Conservation (phyloP, 2,797 vertebrate species). For the Diceros bicornis region DNA sequence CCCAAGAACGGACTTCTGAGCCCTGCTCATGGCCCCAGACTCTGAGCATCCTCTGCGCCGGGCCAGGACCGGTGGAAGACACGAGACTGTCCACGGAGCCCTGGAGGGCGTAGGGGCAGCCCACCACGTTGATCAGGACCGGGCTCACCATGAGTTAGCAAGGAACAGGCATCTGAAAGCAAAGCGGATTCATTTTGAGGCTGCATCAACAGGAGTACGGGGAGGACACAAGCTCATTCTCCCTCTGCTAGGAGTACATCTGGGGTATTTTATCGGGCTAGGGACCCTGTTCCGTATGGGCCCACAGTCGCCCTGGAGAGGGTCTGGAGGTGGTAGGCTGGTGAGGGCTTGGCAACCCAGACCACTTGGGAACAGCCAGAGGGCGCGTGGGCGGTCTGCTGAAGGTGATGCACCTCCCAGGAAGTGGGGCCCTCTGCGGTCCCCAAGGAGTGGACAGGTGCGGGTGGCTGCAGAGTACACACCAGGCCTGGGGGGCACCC, state of each 20-base stretch:
- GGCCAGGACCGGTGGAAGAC: neutral
- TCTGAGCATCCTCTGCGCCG: neutral
- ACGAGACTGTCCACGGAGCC: too few species aligned
- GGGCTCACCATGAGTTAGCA: neutral
- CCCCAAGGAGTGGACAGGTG: too few species aligned
- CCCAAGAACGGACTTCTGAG: neutral
- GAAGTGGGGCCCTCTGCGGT: too few species aligned
- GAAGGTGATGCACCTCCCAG: neutral
- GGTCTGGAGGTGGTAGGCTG: neutral
- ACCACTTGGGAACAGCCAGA: neutral
- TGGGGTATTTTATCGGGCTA: neutral
- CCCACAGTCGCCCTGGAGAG: neutral
- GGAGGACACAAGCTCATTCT: neutral
- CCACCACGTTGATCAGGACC: neutral
- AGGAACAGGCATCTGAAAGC: neutral
- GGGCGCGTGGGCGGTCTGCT: neutral
- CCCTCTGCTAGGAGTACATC: neutral
- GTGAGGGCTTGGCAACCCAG: neutral
- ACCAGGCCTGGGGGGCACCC: too few species aligned
- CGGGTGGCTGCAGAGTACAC: neutral
- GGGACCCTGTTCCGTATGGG: neutral
- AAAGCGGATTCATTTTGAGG: neutral
- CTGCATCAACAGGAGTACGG: neutral
- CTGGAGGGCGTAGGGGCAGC: neutral
- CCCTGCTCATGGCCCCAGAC: fast-evolving